Percentiles rank a stretch among this genome's conserved stretches.
These are phyloP conservation scores for Malurus alboscapulatus DNA, from an alignment of 2,113 vertebrate genomes.

Conservation along the genomic window DNA sequence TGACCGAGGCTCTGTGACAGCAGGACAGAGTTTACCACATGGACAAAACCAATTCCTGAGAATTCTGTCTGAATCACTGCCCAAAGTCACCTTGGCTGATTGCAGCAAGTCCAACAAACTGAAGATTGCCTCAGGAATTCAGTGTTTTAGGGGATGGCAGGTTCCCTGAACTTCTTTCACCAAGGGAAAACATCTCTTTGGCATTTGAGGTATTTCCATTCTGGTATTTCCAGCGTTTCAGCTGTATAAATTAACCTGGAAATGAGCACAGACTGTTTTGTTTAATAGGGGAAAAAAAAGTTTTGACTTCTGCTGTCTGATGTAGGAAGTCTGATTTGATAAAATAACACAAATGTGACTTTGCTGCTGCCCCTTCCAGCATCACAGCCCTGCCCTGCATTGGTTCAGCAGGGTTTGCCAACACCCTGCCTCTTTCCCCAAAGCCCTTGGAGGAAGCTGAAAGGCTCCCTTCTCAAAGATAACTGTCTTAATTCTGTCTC, in stretches of 20 bases:
- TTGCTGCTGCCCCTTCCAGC: not conserved
- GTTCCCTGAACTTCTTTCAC: not conserved
- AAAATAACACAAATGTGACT: not conserved
- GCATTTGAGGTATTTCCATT: not conserved
- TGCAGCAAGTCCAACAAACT: constrained; percentile 25
- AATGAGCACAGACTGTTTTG: not conserved
- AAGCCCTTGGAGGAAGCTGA: not conserved
- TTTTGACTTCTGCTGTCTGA: not conserved
- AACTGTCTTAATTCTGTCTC: not conserved
- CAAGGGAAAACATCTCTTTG: not conserved
- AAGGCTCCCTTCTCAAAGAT: not conserved
- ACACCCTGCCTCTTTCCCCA: not conserved
- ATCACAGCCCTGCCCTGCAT: not conserved
- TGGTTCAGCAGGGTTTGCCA: not conserved
- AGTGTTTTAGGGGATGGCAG: not conserved
- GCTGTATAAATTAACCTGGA: not conserved
- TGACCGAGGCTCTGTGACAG: not conserved
- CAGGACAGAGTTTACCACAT: not conserved
- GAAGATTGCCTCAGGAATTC: constrained; percentile 3
- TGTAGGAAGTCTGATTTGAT: not conserved
- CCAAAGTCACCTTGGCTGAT: constrained; percentile 38
- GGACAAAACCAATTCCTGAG: constrained; percentile 39
- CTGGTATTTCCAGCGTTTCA: not conserved
- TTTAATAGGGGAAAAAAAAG: not conserved
- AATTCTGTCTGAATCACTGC: constrained; percentile 36